Evolutionary conservation across 1,140 invertebrate species (phyloP).

Genomic region (Drosophila equinoxialis): DNA sequence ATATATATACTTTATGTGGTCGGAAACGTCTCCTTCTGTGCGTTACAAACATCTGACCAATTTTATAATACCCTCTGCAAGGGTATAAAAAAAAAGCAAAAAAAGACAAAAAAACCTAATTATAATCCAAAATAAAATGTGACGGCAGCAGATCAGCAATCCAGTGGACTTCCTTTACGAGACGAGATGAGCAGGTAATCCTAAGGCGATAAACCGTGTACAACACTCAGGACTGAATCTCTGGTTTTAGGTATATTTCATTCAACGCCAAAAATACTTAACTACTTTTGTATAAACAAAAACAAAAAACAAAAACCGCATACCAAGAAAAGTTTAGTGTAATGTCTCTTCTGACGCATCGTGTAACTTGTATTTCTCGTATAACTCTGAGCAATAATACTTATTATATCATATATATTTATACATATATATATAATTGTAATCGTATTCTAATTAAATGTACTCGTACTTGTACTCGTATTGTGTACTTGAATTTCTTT

Average conservation of each 20-base stretch:
- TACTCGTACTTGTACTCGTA: constrained; percentile 53
- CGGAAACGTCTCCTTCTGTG: too few species aligned
- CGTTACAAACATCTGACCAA: too few species aligned
- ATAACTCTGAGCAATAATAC: constrained; percentile 74
- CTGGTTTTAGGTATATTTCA: constrained; percentile 63
- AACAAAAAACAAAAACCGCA: constrained; percentile 1
- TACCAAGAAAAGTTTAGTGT: constrained; percentile 63
- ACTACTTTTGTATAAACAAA: constrained; percentile 41
- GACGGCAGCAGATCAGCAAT: not conserved
- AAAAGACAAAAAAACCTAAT: constrained; percentile 36
- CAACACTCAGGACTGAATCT: constrained; percentile 30
- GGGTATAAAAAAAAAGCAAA: not conserved
- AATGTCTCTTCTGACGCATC: constrained; percentile 64
- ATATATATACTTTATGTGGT: too few species aligned
- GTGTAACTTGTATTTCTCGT: constrained; percentile 73
- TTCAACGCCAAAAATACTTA: constrained; percentile 56
- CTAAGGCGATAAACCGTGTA: constrained; percentile 21
- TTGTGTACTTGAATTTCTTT: constrained; percentile 67
- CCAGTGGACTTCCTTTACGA: constrained; percentile 23
- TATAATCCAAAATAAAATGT: constrained; percentile 35
- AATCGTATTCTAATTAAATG: constrained; percentile 57
- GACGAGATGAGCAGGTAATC: constrained; percentile 35
- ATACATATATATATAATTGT: constrained; percentile 49
- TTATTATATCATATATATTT: constrained; percentile 21
- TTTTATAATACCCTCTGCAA: too few species aligned